Conservation (phyloP, 2,113 vertebrate genomes). For the Cryptotis parvus region DNA sequence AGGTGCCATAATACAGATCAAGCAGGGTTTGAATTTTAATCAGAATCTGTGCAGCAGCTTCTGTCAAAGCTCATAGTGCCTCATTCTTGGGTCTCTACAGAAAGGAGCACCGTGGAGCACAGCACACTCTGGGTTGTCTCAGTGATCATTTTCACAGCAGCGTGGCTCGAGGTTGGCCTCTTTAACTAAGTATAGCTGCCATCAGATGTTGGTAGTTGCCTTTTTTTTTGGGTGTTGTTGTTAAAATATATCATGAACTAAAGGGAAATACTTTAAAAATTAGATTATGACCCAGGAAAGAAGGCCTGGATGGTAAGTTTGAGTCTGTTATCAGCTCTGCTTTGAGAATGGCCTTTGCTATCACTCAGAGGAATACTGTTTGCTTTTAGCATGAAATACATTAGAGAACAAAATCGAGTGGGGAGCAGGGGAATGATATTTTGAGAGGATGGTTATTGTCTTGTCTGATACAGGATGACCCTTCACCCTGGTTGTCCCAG, state of each 20-base stretch:
- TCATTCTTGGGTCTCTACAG: background rate
- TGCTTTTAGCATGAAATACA: conserved; percentile 61
- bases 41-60: conserved; percentile 16
- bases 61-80: conserved; percentile 21
- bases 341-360: conserved; percentile 56
- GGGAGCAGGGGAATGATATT: conserved; percentile 55
- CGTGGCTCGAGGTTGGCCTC: background rate
- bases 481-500: background rate
- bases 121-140: conserved; percentile 21
- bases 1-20: background rate
- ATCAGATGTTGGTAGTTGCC: background rate
- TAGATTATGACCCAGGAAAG: conserved; percentile 54
- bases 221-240: background rate
- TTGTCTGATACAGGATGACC: conserved; percentile 55
- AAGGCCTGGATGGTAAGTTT: conserved; percentile 48
- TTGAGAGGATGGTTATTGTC: conserved; percentile 67
- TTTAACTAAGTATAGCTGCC: background rate
- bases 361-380: conserved; percentile 63
- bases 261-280: conserved; percentile 63
- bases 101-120: background rate
- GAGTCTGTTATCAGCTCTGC: conserved; percentile 56
- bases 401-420: conserved; percentile 59
- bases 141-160: conserved; percentile 39
- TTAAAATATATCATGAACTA: conserved; percentile 55
- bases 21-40: background rate